phyloP scores from a whole-genome alignment of 2,888 invertebrate genomes.

The Amphimallon solstitiale region DNA sequence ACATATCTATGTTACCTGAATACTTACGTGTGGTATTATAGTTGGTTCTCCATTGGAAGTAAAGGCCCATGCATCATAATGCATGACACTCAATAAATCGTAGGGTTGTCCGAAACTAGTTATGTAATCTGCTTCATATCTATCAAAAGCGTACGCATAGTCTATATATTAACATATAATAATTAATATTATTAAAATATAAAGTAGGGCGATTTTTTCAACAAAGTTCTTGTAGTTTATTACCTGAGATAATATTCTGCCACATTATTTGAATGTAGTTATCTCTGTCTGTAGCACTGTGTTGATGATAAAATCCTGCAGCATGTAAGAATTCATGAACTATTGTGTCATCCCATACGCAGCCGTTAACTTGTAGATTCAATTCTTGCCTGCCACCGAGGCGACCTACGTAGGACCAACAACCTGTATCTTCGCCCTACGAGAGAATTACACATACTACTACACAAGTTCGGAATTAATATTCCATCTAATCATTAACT shows the following conservation, averaged over 20 bases:
- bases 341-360: conserved; percentile 29
- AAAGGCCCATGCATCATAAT: conserved; percentile 75
- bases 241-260: conserved; percentile 71
- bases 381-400: conserved; percentile 19
- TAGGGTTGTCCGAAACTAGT: conserved; percentile 75
- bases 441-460: background rate
- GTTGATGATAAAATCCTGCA: conserved; percentile 85
- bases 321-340: conserved; percentile 67
- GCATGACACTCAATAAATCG: conserved; percentile 79
- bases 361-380: conserved; percentile 26
- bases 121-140: conserved; percentile 71
- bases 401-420: conserved; percentile 35
- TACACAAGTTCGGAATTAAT: too few relatives aligned
- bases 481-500: too few relatives aligned
- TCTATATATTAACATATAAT: conserved; percentile 55
- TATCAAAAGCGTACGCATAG: conserved; percentile 66
- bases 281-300: conserved; percentile 81
- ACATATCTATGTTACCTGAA: too few relatives aligned
- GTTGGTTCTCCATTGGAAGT: conserved; percentile 74
- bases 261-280: conserved; percentile 77
- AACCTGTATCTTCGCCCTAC: conserved; percentile 30
- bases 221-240: conserved; percentile 52
- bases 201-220: background rate
- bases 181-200: too few relatives aligned
- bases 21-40: conserved; percentile 59